Evolutionary conservation across 37 sponge, comb jelly and placozoan species (phyloP).

Genomic region (Mnemiopsis leidyi): DNA sequence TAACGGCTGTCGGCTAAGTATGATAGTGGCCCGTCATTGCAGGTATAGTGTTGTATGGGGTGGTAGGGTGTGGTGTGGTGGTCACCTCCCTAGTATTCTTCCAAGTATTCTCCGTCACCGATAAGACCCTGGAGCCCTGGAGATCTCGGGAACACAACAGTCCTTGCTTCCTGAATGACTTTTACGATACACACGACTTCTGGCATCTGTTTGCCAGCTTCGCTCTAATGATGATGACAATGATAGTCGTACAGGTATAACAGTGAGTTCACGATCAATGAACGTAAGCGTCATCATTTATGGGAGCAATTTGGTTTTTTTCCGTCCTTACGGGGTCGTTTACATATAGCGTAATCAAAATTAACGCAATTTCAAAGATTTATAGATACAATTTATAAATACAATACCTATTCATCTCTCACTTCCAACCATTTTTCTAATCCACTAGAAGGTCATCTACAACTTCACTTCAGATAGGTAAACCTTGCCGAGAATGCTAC

Average conservation of each 20-base stretch:
- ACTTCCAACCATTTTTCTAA: no score
- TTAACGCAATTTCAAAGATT: no score
- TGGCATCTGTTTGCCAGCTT: conserved; percentile 64
- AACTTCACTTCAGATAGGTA: conserved; percentile 57
- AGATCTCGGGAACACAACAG: conserved; percentile 7
- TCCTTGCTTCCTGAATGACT: conserved; percentile 40
- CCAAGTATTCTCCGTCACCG: conserved; percentile 32
- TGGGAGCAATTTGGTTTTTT: no score
- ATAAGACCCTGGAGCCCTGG: conserved; percentile 30
- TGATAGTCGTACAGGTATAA: conserved; percentile 29
- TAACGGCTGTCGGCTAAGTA: no score
- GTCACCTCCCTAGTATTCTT: conserved; percentile 25
- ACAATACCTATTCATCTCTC: no score
- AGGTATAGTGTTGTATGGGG: conserved; percentile 22
- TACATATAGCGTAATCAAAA: no score
- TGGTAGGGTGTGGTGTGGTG: background rate
- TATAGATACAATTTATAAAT: no score
- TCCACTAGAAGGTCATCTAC: no score
- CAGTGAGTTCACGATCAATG: no score
- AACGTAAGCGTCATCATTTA: no score
- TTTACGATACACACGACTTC: conserved; percentile 61
- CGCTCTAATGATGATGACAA: conserved; percentile 26
- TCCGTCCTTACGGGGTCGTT: no score
- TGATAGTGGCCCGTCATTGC: no score
- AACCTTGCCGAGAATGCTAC: conserved; percentile 56